These are phyloP conservation scores for Sakesphorus luctuosus DNA, from an alignment of 2,113 vertebrate species.

Conservation along the genomic window DNA sequence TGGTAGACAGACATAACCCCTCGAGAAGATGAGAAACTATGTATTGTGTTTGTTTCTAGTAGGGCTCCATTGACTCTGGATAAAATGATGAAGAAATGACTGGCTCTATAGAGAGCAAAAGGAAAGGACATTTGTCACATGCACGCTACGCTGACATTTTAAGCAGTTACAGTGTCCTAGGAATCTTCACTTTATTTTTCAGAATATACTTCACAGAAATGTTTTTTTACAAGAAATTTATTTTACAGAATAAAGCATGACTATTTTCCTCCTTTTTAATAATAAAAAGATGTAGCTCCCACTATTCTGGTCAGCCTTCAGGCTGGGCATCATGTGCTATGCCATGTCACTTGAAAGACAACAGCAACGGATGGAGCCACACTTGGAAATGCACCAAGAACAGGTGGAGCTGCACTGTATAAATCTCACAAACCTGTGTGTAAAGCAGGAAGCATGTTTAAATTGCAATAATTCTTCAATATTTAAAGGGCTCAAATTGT, in stretches of 20 bases:
- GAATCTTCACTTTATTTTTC: neutral
- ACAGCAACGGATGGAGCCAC: neutral
- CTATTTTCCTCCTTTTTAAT: neutral
- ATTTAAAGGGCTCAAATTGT: neutral
- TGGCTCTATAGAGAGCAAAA: neutral
- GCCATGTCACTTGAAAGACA: neutral
- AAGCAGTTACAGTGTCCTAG: neutral
- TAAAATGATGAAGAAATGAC: neutral
- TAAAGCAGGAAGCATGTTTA: neutral
- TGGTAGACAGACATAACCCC: neutral
- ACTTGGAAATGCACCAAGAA: neutral
- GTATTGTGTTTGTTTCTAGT: neutral
- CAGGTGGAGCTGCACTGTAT: neutral
- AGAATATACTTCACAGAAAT: neutral
- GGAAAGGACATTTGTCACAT: neutral
- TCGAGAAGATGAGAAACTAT: neutral
- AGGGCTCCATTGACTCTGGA: neutral
- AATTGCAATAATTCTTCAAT: neutral
- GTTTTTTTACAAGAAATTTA: neutral
- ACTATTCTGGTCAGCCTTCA: neutral
- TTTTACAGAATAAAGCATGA: neutral
- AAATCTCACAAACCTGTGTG: neutral
- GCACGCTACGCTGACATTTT: neutral
- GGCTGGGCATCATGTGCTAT: neutral
- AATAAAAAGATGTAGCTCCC: neutral